phyloP scores from a whole-genome alignment of 2,113 vertebrate species.

The Rana temporaria region DNA sequence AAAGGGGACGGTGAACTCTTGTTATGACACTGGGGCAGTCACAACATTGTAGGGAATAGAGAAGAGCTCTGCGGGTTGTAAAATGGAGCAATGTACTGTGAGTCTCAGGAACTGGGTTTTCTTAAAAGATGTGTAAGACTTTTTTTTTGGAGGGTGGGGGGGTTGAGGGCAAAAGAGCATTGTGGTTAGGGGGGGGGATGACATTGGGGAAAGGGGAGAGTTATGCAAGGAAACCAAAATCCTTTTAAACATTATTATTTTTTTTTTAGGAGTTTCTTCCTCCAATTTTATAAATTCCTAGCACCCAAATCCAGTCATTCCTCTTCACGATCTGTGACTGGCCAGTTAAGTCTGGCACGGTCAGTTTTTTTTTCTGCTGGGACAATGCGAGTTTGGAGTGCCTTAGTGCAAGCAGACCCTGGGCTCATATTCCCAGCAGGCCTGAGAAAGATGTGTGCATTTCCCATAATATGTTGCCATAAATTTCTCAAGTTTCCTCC shows the following conservation, averaged over 20 bases:
- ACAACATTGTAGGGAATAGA: not conserved
- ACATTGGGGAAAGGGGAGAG: not conserved
- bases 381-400: slow-evolving; percentile 22
- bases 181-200: not conserved
- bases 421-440: slow-evolving; percentile 13
- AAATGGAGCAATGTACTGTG: slow-evolving; percentile 1
- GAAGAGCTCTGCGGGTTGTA: slow-evolving; percentile 18
- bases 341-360: not conserved
- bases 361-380: not conserved
- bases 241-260: slow-evolving; percentile 3
- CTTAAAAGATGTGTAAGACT: slow-evolving; percentile 1
- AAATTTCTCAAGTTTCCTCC: not conserved
- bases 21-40: not conserved
- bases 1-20: not conserved
- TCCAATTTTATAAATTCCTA: slow-evolving; percentile 30
- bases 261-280: slow-evolving; percentile 2
- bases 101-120: slow-evolving; percentile 17
- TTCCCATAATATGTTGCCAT: slow-evolving; percentile 16
- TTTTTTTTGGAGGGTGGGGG: not conserved
- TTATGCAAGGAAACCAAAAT: slow-evolving; percentile 54
- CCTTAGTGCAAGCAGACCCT: slow-evolving; percentile 43
- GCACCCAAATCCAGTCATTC: slow-evolving; percentile 37
- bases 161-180: not conserved
- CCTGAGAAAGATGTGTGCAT: not conserved
- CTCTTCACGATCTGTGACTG: not conserved